Percentiles rank a stretch among this genome's conserved stretches.
Conservation (phyloP, 2,888 invertebrate species). For the Lingula anatina region DNA sequence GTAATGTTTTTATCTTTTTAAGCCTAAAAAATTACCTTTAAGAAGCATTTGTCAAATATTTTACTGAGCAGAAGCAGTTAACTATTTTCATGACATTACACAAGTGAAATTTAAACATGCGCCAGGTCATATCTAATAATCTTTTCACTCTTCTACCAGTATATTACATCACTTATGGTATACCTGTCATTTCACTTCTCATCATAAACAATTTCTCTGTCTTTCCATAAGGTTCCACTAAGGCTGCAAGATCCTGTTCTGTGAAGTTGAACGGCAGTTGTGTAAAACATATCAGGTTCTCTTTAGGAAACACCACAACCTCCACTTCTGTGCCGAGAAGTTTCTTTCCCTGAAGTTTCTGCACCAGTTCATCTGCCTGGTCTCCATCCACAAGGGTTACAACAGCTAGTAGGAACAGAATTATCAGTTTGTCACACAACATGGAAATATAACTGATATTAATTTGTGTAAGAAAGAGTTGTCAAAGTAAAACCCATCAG, state of each 20-base stretch:
- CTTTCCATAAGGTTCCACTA: constrained; percentile 54
- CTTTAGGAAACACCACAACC: constrained; percentile 52
- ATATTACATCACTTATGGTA: too few relatives aligned
- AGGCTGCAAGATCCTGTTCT: constrained; percentile 53
- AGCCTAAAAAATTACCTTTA: too few relatives aligned
- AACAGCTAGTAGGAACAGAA: constrained; percentile 24
- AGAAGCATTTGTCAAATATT: too few relatives aligned
- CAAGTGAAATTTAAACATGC: not conserved
- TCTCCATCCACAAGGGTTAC: constrained; percentile 34
- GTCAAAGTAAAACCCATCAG: too few relatives aligned
- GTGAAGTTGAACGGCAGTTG: constrained; percentile 53
- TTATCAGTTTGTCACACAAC: not conserved
- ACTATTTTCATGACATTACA: not conserved
- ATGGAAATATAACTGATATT: not conserved
- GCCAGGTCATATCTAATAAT: not conserved
- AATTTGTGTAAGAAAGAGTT: too few relatives aligned
- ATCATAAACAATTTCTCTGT: constrained; percentile 56
- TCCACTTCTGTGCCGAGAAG: constrained; percentile 41
- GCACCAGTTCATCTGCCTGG: constrained; percentile 30
- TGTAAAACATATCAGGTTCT: constrained; percentile 56
- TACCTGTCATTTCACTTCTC: constrained; percentile 53
- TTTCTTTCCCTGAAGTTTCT: constrained; percentile 19
- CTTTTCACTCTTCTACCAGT: too few relatives aligned
- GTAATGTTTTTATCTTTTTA: too few relatives aligned
- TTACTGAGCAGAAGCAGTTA: too few relatives aligned